These are phyloP conservation scores for Ficedula albicollis DNA, from an alignment of 2,797 vertebrate species.

Conservation along the genomic window DNA sequence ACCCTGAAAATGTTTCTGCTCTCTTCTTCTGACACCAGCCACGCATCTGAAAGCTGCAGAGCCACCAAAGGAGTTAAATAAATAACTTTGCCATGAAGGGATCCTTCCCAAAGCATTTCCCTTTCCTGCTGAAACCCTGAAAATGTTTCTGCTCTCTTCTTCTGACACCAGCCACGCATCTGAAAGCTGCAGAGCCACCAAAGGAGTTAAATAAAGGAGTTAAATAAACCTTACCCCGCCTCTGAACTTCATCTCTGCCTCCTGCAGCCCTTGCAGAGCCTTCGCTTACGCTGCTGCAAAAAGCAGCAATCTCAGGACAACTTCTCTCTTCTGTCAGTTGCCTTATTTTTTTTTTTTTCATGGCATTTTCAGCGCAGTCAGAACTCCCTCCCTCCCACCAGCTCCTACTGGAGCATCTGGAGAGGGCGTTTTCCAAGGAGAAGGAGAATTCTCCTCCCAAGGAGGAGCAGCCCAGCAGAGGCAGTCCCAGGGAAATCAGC, in stretches of 20 bases:
- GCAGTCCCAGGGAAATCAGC: not conserved
- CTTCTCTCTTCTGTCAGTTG: constrained; percentile 49
- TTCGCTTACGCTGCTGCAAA: not conserved
- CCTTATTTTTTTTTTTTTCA: not conserved
- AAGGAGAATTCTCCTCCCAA: constrained; percentile 8
- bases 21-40: not conserved
- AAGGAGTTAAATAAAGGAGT: not conserved
- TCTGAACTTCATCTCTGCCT: constrained; percentile 71
- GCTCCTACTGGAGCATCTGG: constrained; percentile 58
- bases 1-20: not conserved
- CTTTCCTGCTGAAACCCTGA: not conserved
- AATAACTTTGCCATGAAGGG: rapidly evolving
- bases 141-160: not conserved
- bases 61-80: not conserved
- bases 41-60: not conserved
- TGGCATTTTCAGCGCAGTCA: constrained; percentile 48
- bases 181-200: not conserved
- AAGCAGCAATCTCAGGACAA: constrained; percentile 41
- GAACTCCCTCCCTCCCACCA: constrained; percentile 49
- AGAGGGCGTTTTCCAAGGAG: constrained; percentile 51
- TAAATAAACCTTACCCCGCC: constrained; percentile 59
- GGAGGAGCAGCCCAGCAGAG: not conserved
- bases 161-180: not conserved
- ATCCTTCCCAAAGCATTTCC: not conserved
- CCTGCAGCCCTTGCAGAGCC: not conserved